phyloP scores from a whole-genome alignment of 2,797 vertebrate species.

The Lutjanus argentimaculatus region DNA sequence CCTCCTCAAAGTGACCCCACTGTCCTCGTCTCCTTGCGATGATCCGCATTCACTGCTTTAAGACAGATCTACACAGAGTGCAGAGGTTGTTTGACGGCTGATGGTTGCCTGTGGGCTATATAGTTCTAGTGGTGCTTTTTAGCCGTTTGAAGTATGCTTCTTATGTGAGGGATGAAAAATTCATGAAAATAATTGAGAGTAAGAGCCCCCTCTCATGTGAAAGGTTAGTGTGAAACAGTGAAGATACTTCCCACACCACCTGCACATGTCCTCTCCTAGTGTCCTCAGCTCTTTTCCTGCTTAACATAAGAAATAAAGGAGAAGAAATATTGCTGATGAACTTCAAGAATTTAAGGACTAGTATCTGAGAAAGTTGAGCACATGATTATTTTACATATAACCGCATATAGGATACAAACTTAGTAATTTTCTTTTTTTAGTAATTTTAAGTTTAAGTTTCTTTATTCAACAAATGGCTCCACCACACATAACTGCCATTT shows the following conservation, averaged over 20 bases:
- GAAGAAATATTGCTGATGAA: constrained; percentile 5
- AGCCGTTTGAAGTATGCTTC: constrained; percentile 67
- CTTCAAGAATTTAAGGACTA: neutral
- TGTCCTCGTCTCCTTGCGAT: constrained; percentile 22
- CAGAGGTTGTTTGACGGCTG: constrained; percentile 60
- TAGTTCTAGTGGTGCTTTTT: constrained; percentile 55
- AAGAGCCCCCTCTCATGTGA: constrained; percentile 33
- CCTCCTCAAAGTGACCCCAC: constrained; percentile 53
- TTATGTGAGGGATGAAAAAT: constrained; percentile 62
- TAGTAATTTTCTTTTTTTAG: too few species aligned
- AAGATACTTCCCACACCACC: constrained; percentile 40
- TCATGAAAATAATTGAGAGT: constrained; percentile 64
- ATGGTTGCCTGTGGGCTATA: constrained; percentile 62
- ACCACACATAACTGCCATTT: too few species aligned
- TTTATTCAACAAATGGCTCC: too few species aligned
- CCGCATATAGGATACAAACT: too few species aligned
- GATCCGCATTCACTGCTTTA: constrained; percentile 40
- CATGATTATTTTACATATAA: too few species aligned
- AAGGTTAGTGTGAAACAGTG: constrained; percentile 40
- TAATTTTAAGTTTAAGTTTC: too few species aligned
- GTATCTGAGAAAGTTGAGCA: neutral
- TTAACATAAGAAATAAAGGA: neutral
- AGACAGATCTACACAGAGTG: constrained; percentile 42
- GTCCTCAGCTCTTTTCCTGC: neutral
- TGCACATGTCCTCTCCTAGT: neutral